Evolutionary conservation across 1,140 invertebrate species (phyloP), one percentile per base, ranked within the genome.

Genomic region (Chironomus tepperi): DNA sequence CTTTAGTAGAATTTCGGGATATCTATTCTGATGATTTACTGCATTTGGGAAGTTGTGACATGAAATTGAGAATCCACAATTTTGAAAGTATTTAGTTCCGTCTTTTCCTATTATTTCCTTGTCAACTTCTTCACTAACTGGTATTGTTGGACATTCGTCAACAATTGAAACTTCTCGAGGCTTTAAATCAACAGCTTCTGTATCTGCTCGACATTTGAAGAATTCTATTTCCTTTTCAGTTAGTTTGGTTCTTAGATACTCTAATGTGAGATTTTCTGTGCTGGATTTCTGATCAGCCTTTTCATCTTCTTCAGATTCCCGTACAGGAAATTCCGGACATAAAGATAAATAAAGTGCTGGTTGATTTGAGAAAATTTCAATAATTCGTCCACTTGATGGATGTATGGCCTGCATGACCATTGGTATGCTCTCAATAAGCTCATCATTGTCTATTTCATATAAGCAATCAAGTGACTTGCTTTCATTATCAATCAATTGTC

Each of bases 321-420:
- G n/a, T 19, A 7, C 18, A 7, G 65, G 65, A 70, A 70, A 70
- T 19, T 70, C 16, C 0, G 65, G 9, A 18, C 65, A 70, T 18
- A 1, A 18, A 8, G n/a, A 18, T 2, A 70, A 9, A 10, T 70
- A 16, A 19, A 70, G 3, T 0, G 16, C 19, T 18, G 16, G 18
- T 10, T 70, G 65, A 70, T 70, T 70, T 18, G 65, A 70, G 19
- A 21, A 18, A 70, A 70, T 19, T 70, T 70, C 65, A 19, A 70
- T 19, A 19, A 18, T 21, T 70, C 65, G n/a, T 70, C 65, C 65
- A 7, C 12, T n/a, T 57, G 18, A 70, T 18, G 18, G n/a, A 70
- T 70, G 65, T 10, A 70, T 21, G 9, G 10, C 19, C 9, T 16
- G 47, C 10, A 57, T 1, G 1, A 57, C 12, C 10, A 12, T 57